A percentile compares a stretch with the other conserved stretches of the same genome.
These are phyloP conservation scores for Arenicola marina DNA, from an alignment of 2,888 invertebrate species.

Conservation along the genomic window DNA sequence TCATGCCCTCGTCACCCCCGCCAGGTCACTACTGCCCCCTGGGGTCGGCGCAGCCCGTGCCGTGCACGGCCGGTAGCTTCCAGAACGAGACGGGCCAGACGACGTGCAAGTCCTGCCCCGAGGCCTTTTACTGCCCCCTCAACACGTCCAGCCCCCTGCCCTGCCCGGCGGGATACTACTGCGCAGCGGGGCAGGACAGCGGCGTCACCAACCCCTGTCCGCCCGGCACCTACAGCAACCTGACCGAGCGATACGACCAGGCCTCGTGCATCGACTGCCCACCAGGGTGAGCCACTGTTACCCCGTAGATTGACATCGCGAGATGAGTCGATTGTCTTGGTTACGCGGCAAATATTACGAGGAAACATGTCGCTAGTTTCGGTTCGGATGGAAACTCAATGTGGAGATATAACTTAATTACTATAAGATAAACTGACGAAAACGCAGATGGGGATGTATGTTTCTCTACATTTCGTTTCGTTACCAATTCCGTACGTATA, in stretches of 20 bases:
- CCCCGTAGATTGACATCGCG: no score
- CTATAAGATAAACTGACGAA: no score
- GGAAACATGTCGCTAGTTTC: no score
- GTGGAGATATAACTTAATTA: no score
- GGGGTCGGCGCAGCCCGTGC: slow-evolving; percentile 40
- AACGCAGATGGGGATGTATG: no score
- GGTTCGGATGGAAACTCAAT: no score
- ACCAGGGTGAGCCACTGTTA: slow-evolving; percentile 54
- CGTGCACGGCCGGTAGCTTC: slow-evolving; percentile 42
- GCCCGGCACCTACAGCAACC: slow-evolving; percentile 51
- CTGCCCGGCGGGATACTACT: slow-evolving; percentile 53
- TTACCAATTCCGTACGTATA: no score
- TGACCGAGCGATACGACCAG: slow-evolving; percentile 38
- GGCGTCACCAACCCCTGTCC: slow-evolving; percentile 47
- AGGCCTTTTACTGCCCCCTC: slow-evolving; percentile 50
- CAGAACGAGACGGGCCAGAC: slow-evolving; percentile 40
- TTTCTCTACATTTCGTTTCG: no score
- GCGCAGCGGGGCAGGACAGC: slow-evolving; percentile 32
- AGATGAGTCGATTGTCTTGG: no score
- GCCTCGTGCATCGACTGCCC: slow-evolving; percentile 47
- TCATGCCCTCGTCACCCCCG: no score
- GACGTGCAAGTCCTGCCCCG: slow-evolving; percentile 45
- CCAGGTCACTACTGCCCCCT: slow-evolving; percentile 47
- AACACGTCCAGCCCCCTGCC: slow-evolving; percentile 48
- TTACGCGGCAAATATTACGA: no score